Evolutionary conservation across 2,797 vertebrate genomes (phyloP), one percentile per base, ranked within the genome.

Genomic region (Gymnodraco acuticeps): DNA sequence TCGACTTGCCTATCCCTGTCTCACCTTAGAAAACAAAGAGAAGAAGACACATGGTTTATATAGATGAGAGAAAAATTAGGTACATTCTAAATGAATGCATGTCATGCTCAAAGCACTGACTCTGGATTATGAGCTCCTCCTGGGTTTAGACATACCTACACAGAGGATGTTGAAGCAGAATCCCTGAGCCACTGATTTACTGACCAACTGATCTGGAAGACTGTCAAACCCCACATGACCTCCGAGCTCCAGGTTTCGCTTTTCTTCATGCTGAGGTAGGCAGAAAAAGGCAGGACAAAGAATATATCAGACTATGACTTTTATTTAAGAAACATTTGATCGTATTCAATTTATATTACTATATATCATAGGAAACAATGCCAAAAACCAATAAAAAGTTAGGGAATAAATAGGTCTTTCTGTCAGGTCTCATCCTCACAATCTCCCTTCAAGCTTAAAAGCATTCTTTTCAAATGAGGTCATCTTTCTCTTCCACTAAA

Each of bases 131-230:
- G 31, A 42, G 19, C 31, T 45, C 52, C 15, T 55, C 56, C 19
- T 27, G 64, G 19, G 27, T 71, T 63, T 47, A 80, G 70, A 88
- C 98, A 84, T 94, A 99, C 98, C 98, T 75, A 99, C 96, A 74
- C 98, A 99, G 80, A 99, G 97, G 92, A 99, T 97, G 92, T 99
- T 99, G 95, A 99, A 99, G 93, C 96, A 95, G 95, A 99, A 99
- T 79, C 98, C 98, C 83, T 97, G 97, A 10, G 95, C 91, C 52
- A 98, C 96, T 0, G 97, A 97, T 93, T 97, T 99, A 95, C 96
- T 98, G 95, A 99, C 98, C 93, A 99, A 92, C 93, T 99, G 98
- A 83, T 99, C 97, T 0, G 98, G 98, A 81, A 99, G 97, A 75
- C 97, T 98, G 94, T 99, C 97, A 0, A 99, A 99, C 46, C 98